Base-by-base conservation (phyloP, 2,888 invertebrate species). In the Eucriotettix oculatus region DNA sequence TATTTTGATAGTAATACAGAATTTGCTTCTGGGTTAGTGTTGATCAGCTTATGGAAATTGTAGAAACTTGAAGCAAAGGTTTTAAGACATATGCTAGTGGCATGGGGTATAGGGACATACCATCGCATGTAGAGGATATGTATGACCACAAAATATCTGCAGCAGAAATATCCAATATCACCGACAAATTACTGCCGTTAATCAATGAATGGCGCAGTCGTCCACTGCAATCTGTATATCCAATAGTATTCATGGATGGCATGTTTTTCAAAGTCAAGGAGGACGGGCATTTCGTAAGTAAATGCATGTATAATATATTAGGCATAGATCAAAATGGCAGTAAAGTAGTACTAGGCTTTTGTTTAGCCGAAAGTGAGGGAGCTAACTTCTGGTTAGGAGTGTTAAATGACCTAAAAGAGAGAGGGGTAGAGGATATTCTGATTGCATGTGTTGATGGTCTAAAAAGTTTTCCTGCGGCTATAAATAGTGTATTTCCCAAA, bases 1-100 rank as follows among this genome's bases (percentile, higher is more conserved):
- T 64, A 64, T 63, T 64, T 64, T 64, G 61, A 64, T 63, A 59
- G 61, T 42, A 64, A 64, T 59, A n/a, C 58, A 55, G 63, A 62
- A 43, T 64, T 64, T 64, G 44, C 60, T 62, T 64, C 64, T 64
- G 62, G 59, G 42, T 62, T 64, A 60, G 63, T 52, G 64, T 64
- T 64, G 63, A 60, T 57, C 42, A 64, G 61, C 62, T 60, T 64
- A 56, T 64, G 29, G 7, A 57, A 16, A 11, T 43, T 57, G 57
- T 57, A 57, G 48, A 57, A 43, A 7, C 29, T 29, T 29, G 29
- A 29, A 29, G 7, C 29, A 7, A 29, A 29, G 29, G 7, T 29
- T 29, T 29, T 29, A 9, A 14, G 14, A 48, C 48, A 48, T 14
- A 5, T 48, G 48, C 48, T 9, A 48, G 48, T 48, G 48, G 48